Evolutionary conservation across 2,797 vertebrate genomes (phyloP).

Genomic region (Rhincodon typus): DNA sequence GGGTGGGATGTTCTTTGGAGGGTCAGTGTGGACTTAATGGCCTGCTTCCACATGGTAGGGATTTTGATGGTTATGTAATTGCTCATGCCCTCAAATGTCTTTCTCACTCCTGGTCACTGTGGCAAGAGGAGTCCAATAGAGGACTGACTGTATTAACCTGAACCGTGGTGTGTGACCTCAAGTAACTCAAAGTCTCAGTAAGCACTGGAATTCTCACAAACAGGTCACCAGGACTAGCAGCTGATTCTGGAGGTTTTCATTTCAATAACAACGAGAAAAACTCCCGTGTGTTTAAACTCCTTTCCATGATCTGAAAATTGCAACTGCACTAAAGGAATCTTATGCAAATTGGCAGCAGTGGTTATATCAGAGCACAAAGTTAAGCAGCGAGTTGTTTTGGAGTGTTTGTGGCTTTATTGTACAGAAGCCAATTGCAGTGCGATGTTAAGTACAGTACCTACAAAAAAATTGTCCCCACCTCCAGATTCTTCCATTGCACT

Average conservation of each 20-base stretch:
- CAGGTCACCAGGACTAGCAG: background rate
- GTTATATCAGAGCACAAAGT: background rate
- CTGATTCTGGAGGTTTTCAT: background rate
- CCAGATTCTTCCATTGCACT: conserved; percentile 30
- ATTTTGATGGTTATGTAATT: too few species aligned
- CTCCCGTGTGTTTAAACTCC: background rate
- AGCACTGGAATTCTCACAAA: background rate
- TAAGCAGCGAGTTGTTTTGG: background rate
- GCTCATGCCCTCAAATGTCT: background rate
- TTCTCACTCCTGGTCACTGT: background rate
- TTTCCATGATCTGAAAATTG: background rate
- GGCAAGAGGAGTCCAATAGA: background rate
- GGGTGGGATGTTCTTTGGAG: too few species aligned
- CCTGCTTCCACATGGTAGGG: too few species aligned
- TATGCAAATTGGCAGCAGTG: background rate
- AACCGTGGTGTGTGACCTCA: background rate
- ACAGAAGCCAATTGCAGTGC: background rate
- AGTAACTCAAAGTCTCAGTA: background rate
- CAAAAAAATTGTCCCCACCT: conserved; percentile 27
- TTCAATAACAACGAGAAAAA: conserved; percentile 7
- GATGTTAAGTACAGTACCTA: background rate
- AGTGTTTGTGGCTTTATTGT: conserved; percentile 32
- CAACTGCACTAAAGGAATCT: background rate
- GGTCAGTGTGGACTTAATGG: too few species aligned
- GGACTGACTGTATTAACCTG: background rate